Base-by-base conservation (phyloP, 2,797 vertebrate species). In the Anolis apletophallus region DNA sequence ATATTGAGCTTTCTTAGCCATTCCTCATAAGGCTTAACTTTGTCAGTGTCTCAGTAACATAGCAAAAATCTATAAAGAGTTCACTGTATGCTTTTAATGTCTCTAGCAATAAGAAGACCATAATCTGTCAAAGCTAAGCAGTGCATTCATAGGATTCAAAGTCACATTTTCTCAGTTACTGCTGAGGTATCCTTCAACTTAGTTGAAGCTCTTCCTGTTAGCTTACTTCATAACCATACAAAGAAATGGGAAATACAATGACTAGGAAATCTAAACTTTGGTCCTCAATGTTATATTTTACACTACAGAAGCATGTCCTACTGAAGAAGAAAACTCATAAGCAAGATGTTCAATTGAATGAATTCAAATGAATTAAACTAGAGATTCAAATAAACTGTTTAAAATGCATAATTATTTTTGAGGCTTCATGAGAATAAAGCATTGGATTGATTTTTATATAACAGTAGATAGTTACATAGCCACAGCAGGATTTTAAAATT, bases 401-500 rank as follows among this genome's bases (percentile, higher is more conserved):
- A 1, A 71, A 80, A 50, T 40, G 17, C 40, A 1, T 19, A 61
- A 32, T 57, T 50, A 5, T 57, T 76, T 29, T 76, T 29, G 16
- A 64, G 1, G 1, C 34, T 67, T 86, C 12, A 76, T 19, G 14
- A 54, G 36, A 61, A 21, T n/a, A 67, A 89, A 54, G 0, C n/a
- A 36, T 72, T 64, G 88, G 88, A 83, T 0, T 3, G 79, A 81
- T 23, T 16, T 81, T 88, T 26, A 32, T 69, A 6, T 5, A 59
- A 10, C 0, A 2, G 1, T 88, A 68, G 1, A 50, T 87, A 78
- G 71, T 50, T 72, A 87, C 5, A 34, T 89, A 34, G 81, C 85
- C 78, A 32, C 40, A 79, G 50, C 26, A 89, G 90, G 52, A 55
- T 61, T 81, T 87, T 87, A n/a, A 61, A 76, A 16, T 64, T 87